Percentiles rank a stretch among this genome's conserved stretches.
Evolutionary conservation across 1,140 invertebrate genomes (phyloP).

Genomic region (Phocides pigmalion): DNA sequence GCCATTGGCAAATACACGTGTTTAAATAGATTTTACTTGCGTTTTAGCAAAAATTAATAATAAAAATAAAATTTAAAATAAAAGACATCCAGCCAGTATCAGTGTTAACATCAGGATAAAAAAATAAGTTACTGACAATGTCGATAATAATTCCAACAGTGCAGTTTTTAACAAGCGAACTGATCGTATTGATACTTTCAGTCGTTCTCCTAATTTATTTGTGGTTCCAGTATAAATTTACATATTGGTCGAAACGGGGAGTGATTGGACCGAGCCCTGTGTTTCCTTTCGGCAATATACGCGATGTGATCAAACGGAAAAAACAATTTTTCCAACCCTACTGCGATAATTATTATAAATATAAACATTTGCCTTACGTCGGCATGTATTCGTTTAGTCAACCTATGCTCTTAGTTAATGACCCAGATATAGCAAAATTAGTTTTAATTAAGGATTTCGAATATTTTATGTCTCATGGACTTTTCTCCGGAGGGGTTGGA

Average conservation of each 20-base stretch:
- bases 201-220: constrained; percentile 51
- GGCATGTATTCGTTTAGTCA: constrained; percentile 77
- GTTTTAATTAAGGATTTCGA: constrained; percentile 86
- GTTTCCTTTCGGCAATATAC: constrained; percentile 80
- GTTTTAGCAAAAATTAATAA: background rate
- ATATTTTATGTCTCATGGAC: constrained; percentile 84
- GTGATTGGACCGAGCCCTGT: constrained; percentile 68
- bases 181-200: constrained; percentile 36
- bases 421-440: constrained; percentile 83
- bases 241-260: constrained; percentile 71
- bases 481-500: constrained; percentile 79
- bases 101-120: too few species aligned
- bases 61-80: constrained; percentile 2
- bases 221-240: constrained; percentile 74
- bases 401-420: constrained; percentile 74
- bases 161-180: constrained; percentile 42
- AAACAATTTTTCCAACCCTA: constrained; percentile 72
- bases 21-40: background rate
- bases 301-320: constrained; percentile 65
- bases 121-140: constrained; percentile 38
- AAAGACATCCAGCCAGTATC: too few species aligned
- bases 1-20: constrained; percentile 25
- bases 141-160: constrained; percentile 28
- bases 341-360: constrained; percentile 64
- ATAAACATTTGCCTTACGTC: constrained; percentile 67